Conservation (phyloP, 30 jellyfish, hydroid and myxozoan species). For the Clytia hemisphaerica region DNA sequence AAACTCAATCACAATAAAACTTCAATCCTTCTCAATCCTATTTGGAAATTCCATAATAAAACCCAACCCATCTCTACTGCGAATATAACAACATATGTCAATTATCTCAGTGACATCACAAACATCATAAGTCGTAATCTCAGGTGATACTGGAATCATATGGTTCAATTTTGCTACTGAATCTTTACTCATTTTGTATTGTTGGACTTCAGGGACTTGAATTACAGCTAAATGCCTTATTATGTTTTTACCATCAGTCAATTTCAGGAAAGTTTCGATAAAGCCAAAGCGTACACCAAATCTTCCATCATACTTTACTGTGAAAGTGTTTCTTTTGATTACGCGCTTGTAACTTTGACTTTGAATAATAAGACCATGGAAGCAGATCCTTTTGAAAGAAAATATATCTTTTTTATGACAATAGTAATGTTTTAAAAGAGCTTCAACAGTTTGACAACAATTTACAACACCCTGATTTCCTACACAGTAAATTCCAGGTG, state of each 20-base stretch:
- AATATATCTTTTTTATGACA: background rate
- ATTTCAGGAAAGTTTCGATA: background rate
- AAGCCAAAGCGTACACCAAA: background rate
- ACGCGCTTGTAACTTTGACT: background rate
- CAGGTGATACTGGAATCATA: background rate
- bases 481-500: background rate
- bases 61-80: background rate
- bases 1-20: background rate
- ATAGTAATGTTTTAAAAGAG: background rate
- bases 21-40: background rate
- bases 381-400: background rate
- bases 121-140: background rate
- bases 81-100: conserved; percentile 1
- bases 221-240: background rate
- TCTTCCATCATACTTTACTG: background rate
- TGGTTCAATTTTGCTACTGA: background rate
- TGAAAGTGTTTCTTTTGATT: background rate
- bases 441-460: background rate
- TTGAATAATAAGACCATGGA: background rate
- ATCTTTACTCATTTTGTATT: background rate
- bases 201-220: background rate
- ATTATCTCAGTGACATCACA: background rate
- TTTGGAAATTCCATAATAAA: background rate
- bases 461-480: background rate
- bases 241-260: background rate